Percentiles rank a stretch among this genome's conserved stretches.
Conservation (phyloP, 2,113 vertebrate genomes). For the Danionella cerebrum region DNA sequence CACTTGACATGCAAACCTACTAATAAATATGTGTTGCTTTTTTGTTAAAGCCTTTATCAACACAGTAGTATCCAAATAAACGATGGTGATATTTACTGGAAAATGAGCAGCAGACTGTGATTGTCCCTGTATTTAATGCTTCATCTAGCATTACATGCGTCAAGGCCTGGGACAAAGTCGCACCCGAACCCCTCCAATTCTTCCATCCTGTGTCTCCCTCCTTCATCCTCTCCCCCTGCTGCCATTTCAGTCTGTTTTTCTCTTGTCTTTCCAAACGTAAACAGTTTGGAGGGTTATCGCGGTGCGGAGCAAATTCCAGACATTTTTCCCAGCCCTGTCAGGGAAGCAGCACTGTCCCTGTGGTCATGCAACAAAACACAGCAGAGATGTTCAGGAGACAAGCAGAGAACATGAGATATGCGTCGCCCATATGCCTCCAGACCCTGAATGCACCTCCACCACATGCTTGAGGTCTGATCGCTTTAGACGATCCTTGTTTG, state of each 20-base stretch:
- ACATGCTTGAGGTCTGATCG: background rate
- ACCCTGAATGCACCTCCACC: background rate
- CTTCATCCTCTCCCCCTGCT: background rate
- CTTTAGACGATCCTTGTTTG: background rate
- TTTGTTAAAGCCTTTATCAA: background rate
- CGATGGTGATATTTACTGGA: background rate
- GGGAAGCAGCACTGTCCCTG: conserved; percentile 36
- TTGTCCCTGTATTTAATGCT: background rate
- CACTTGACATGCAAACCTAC: background rate
- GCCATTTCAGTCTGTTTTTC: conserved; percentile 20
- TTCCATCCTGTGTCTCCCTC: background rate
- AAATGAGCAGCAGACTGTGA: background rate
- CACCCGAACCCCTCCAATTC: conserved; percentile 1
- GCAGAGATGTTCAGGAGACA: background rate
- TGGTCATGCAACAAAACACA: conserved; percentile 41
- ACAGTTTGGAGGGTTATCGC: conserved; percentile 31
- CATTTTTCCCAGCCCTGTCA: conserved; percentile 39
- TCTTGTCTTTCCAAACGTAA: conserved; percentile 21
- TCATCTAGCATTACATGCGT: background rate
- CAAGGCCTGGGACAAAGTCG: background rate
- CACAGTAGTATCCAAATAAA: background rate
- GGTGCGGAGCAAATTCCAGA: conserved; percentile 38
- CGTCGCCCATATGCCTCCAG: background rate
- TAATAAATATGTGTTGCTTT: background rate
- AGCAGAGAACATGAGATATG: background rate